Conservation (phyloP, 2,888 invertebrate genomes). For the Athetis lepigone region DNA sequence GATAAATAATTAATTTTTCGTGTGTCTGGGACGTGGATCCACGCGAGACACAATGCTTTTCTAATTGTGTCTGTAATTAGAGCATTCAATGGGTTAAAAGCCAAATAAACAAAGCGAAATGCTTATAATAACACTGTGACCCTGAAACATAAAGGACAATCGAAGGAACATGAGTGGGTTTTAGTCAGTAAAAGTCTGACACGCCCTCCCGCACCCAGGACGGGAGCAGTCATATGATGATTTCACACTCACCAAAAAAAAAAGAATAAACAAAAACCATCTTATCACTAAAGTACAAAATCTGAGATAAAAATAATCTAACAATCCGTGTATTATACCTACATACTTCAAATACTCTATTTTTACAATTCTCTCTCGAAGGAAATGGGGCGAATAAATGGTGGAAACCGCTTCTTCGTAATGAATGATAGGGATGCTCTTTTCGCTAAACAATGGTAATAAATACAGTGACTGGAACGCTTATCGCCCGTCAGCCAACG, state of each 20-base stretch:
- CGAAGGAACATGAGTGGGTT: no score
- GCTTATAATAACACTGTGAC: no score
- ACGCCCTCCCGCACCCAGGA: no score
- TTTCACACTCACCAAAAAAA: background rate
- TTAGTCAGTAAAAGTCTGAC: no score
- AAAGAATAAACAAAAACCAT: background rate
- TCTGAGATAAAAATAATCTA: background rate
- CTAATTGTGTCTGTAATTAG: no score
- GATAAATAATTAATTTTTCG: no score
- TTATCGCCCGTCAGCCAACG: slow-evolving; percentile 79
- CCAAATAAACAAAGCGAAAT: no score
- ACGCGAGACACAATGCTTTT: no score
- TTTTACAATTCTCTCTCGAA: slow-evolving; percentile 44
- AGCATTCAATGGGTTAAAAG: no score
- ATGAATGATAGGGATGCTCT: slow-evolving; percentile 87
- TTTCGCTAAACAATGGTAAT: slow-evolving; percentile 90
- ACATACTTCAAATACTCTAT: slow-evolving; percentile 46
- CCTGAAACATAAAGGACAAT: no score
- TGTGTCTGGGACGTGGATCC: no score
- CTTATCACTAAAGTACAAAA: background rate
- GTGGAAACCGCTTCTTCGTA: slow-evolving; percentile 73
- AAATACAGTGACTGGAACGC: slow-evolving; percentile 87
- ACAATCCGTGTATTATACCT: background rate
- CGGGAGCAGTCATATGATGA: no score
- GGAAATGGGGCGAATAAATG: slow-evolving; percentile 70